A percentile compares a stretch with the other conserved stretches of the same genome.
Conservation (phyloP, 2,113 vertebrate species). For the Cavia aperea region DNA sequence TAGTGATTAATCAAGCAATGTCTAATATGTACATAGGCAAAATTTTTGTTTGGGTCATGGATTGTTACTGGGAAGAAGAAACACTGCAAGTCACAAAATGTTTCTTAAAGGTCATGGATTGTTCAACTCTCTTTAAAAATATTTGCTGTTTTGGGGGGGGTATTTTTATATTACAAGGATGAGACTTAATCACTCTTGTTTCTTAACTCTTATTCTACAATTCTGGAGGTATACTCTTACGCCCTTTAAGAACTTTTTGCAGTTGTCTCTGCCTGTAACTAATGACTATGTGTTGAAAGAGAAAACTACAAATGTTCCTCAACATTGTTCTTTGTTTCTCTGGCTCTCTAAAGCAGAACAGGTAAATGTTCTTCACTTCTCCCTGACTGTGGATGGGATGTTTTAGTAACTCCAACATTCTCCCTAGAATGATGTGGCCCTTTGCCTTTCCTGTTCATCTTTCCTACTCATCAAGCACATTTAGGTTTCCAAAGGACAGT, state of each 20-base stretch:
- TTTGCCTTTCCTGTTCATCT: constrained; percentile 13
- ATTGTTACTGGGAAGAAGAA: neutral
- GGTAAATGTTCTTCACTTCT: neutral
- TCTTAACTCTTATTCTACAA: constrained; percentile 21
- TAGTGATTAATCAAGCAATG: neutral
- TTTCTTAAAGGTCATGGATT: constrained; percentile 18
- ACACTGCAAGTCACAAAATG: neutral
- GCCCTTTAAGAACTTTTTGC: neutral
- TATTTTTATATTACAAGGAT: neutral
- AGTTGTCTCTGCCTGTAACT: neutral
- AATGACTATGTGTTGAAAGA: constrained; percentile 1
- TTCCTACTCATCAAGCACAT: neutral
- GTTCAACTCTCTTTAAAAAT: neutral
- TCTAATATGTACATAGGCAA: neutral
- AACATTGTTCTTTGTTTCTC: neutral
- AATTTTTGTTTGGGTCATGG: neutral
- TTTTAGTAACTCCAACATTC: neutral
- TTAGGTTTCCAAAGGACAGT: constrained; percentile 9
- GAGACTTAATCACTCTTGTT: neutral
- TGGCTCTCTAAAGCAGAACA: constrained; percentile 3
- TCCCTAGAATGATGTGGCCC: neutral
- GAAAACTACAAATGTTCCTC: constrained; percentile 25
- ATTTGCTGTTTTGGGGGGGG: neutral
- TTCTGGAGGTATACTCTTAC: neutral
- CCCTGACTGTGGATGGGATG: neutral